These are phyloP conservation scores for Notospermus geniculatus DNA, from an alignment of 1,140 invertebrate genomes.

Conservation along the genomic window DNA sequence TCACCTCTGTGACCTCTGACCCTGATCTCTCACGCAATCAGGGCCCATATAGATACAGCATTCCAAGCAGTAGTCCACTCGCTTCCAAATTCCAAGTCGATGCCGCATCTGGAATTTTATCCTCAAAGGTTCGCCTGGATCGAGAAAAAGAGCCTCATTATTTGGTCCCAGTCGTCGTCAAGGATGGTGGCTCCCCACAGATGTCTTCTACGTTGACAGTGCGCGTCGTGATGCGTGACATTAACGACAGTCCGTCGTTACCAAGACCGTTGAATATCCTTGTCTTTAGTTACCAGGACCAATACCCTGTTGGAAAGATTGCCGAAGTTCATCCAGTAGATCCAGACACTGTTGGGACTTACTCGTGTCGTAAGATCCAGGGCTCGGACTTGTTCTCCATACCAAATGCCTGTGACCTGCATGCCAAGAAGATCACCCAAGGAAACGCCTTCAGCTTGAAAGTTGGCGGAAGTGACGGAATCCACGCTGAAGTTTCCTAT, in stretches of 20 bases:
- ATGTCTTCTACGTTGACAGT: slow-evolving; percentile 78
- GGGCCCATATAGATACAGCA: slow-evolving; percentile 79
- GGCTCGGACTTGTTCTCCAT: slow-evolving; percentile 66
- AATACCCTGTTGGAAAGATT: slow-evolving; percentile 69
- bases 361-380: slow-evolving; percentile 67
- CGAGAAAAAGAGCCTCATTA: slow-evolving; percentile 69
- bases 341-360: slow-evolving; percentile 80
- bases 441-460: slow-evolving; percentile 63
- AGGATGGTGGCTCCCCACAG: slow-evolving; percentile 80
- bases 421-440: slow-evolving; percentile 49
- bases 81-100: slow-evolving; percentile 69
- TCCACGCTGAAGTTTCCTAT: slow-evolving; percentile 78
- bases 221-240: slow-evolving; percentile 76
- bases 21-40: slow-evolving; percentile 88
- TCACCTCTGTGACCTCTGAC: slow-evolving; percentile 73
- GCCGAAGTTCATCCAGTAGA: slow-evolving; percentile 90
- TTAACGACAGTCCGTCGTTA: slow-evolving; percentile 88
- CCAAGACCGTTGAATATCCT: slow-evolving; percentile 78
- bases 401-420: slow-evolving; percentile 74
- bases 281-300: slow-evolving; percentile 64
- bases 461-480: slow-evolving; percentile 84
- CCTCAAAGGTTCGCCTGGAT: slow-evolving; percentile 76
- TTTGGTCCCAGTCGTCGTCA: slow-evolving; percentile 78
- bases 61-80: slow-evolving; percentile 75
- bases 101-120: slow-evolving; percentile 74